Evolutionary conservation across 2,113 vertebrate species (phyloP), one percentile per base, ranked within the genome.

Genomic region (Ciconia maguari): DNA sequence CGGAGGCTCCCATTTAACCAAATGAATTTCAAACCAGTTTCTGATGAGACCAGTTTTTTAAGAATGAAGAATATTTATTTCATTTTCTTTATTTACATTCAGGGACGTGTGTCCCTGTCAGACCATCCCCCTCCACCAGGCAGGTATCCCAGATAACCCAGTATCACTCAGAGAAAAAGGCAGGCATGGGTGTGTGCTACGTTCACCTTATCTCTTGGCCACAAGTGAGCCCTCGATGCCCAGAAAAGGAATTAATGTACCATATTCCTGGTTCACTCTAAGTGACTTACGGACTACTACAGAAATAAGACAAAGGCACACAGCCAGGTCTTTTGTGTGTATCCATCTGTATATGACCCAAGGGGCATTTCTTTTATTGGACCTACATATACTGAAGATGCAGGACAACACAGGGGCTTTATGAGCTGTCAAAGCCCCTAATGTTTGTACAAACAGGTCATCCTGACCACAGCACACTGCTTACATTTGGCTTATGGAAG

Each of bases 121-220:
- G 49, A 49, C 72, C 80, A 94, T 51, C 74, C 84, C 90, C 92
- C 84, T 95, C 49, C 42, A 89, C 46, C 85, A 95, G 41, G 55
- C 94, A 96, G 86, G 83, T 84, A 83, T 25, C 79, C 58, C 66
- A 70, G 97, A 97, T 97, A 97, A 96, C 70, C 30, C 72, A 66
- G 51, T 88, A 90, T 88, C 87, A 76, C 83, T 44, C 78, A 30
- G 52, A 87, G 85, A 78, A 85, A 84, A 86, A 90, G 91, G 85
- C 89, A 80, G 62, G 76, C 85, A 12, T 61, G 97, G 95, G 80
- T 46, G 87, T 92, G 70, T 62, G 85, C 96, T 49, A 65, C 2
- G 11, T 64, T 76, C 71, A 76, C 80, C 58, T 96, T 97, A 98
- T 97, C 97, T 97, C 93, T 25, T 0, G 12, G 82, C 84, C 87